Evolutionary conservation across 1,140 invertebrate species (phyloP), one percentile per base, ranked within the genome.

Genomic region (Potamilus streckersoni): DNA sequence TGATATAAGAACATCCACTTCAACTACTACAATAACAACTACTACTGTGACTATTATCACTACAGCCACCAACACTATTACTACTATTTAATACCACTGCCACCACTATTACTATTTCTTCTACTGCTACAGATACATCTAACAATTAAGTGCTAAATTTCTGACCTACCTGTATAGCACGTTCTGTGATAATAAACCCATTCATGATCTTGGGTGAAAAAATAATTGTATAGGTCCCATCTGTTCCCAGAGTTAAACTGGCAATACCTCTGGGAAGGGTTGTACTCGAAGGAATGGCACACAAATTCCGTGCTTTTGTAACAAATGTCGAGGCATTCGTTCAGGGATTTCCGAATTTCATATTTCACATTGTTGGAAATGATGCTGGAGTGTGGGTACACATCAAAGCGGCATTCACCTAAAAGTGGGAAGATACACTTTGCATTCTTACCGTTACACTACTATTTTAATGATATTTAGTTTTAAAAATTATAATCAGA

Each of bases 161-260:
- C 65, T 23, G 19, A 2, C 55, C 15, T 17, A 71, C 70, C 70
- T 60, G 20, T 73, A 73, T 73, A 38, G 58, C 71, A 73, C 11
- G 60, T 64, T 56, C 71, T 63, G n/a, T 73, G 71, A 60, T 73
- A 73, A 27, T 73, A 73, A 57, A 20, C 38, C 31, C 61, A 60
- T n/a, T 38, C 62, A 15, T 38, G 15, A 20, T 73, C 71, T 17
- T 23, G 27, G 2, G 59, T 17, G 5, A 38, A 17, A 38, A 31
- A 64, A 19, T 27, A 13, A n/a, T 19, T n/a, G 14, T n/a, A 20
- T 17, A 56, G 11, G 17, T 38, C 55, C 38, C n/a, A n/a, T 55
- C 62, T 16, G 8, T 64, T 60, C 17, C 20, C 59, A 23, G 63
- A 38, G 31, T 31, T 73, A 6, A 73, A 55, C 20, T 61, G 59